Conservation (phyloP, 1,140 invertebrate genomes). For the Copidosoma floridanum region DNA sequence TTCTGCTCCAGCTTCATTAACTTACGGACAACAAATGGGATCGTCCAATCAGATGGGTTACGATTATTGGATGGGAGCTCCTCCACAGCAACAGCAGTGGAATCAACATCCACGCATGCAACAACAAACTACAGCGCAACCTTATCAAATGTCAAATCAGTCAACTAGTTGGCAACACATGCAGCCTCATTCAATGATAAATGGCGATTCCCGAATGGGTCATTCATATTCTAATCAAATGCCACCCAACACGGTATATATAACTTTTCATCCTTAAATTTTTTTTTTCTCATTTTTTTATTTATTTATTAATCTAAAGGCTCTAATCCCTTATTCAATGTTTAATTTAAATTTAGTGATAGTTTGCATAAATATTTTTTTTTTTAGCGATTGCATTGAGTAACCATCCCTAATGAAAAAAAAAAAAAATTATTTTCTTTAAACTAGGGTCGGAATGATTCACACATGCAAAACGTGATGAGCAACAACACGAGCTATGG, state of each 20-base stretch:
- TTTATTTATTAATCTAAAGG: too few relatives aligned
- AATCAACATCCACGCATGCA: constrained; percentile 13
- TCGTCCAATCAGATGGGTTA: constrained; percentile 11
- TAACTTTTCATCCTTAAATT: constrained; percentile 7
- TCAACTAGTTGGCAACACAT: constrained; percentile 10
- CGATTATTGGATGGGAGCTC: constrained; percentile 9
- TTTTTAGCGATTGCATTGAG: too few relatives aligned
- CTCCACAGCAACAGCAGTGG: constrained; percentile 11
- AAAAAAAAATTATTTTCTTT: too few relatives aligned
- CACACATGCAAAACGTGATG: constrained; percentile 9
- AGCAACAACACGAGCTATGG: neutral
- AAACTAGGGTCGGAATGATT: constrained; percentile 1
- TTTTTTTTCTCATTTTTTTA: neutral
- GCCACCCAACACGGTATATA: neutral
- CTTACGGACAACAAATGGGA: constrained; percentile 8
- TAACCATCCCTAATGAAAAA: too few relatives aligned
- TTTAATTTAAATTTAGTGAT: too few relatives aligned
- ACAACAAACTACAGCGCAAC: neutral
- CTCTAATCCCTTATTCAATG: too few relatives aligned
- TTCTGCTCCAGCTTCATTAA: too few relatives aligned
- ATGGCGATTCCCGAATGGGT: too few relatives aligned
- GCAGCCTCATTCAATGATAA: constrained; percentile 7
- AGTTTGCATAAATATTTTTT: too few relatives aligned
- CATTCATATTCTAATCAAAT: constrained; percentile 1
- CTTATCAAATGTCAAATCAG: neutral